Base-by-base conservation (phyloP, 37 sponge, comb jelly and placozoan species). In the Chondrosia reniformis region DNA sequence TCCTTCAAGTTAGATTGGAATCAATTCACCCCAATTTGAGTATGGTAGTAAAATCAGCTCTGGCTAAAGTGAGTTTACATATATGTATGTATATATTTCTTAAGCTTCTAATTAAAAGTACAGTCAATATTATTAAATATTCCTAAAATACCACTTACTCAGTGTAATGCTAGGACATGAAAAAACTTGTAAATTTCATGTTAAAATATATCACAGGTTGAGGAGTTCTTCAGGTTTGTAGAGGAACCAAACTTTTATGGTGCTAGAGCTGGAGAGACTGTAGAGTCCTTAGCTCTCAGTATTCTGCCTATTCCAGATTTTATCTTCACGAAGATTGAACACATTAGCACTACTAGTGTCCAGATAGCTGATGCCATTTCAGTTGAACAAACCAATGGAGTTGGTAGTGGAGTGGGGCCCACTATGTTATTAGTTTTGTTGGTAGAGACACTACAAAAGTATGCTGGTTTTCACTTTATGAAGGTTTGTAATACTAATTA, bases 1-100 rank as follows among this genome's bases (percentile, higher is more conserved):
- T 91, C 22, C 76, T 84, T 13, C 63, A 87, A 7, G 56, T 52
- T 9, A 59, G 56, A 19, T 43, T 87, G 22, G 22, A 64, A 34
- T 57, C 81, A 31, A 59, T 96, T 25, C 93, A 87, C 19, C 90
- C 88, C 24, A 83, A 91, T 43, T 37, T 96, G 45, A 72, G 61
- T 8, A 59, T 74, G 22, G 37, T 87, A 0, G 57, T 89, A 9
- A 21, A 75, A 25, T 42, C 83, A 63, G 81, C 90, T 30, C 77
- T 63, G 33, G 67, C 58, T 13, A 89, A 89, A 83, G 94, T 94
- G 43, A 12, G 31, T 55, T n/a, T n/a, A n/a, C n/a, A n/a, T n/a
- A n/a, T n/a, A n/a, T n/a, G n/a, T n/a, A n/a, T n/a, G n/a, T n/a
- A n/a, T n/a, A n/a, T n/a, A n/a, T n/a, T n/a, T n/a, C n/a, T n/a